Base-by-base conservation (phyloP, 2,888 invertebrate species). In the Philaethria dido region DNA sequence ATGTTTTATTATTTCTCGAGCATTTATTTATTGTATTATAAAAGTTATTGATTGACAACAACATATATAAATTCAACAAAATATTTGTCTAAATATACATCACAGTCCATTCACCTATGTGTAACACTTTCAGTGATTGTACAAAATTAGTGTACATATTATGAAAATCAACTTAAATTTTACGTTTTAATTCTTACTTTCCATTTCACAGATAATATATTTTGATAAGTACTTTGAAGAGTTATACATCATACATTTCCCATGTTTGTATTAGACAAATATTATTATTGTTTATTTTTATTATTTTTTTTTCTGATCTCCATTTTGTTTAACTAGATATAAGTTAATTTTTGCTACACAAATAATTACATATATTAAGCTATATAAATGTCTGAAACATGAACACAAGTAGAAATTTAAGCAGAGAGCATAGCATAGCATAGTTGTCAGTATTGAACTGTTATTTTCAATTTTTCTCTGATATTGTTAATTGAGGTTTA, bases 71-170 rank as follows among this genome's bases (percentile, higher is more conserved):
- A 9, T 16, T 18, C 18, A n/a, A 16, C 39, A 16, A 39, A 47
- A 48, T 25, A 57, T 42, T 59, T 48, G 42, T 81, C 81, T 84
- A 84, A 80, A 78, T 79, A 79, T 82, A 81, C 69, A 77, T 75
- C 69, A 75, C 72, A 69, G 80, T 80, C 74, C 81, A 76, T 82
- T 84, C 80, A 81, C 82, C 81, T 79, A 72, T 77, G 76, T 79
- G 79, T 81, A 75, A 80, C 79, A 79, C 79, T 79, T 77, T 73
- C 70, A 20, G 14, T 45, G 22, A 64, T 44, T 42, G 29, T 60
- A 60, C 44, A 60, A 52, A 45, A 33, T 60, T 18, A 33, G 14
- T 33, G 45, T 60, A 60, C 45, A 60, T 29, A 29, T 33, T 5
- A 2, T 13, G 14, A 47, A 18, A 18, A 33, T 18, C 18, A 39